Evolutionary conservation across 2,113 vertebrate genomes (phyloP).

Genomic region (Leptobrachium ailaonicum): DNA sequence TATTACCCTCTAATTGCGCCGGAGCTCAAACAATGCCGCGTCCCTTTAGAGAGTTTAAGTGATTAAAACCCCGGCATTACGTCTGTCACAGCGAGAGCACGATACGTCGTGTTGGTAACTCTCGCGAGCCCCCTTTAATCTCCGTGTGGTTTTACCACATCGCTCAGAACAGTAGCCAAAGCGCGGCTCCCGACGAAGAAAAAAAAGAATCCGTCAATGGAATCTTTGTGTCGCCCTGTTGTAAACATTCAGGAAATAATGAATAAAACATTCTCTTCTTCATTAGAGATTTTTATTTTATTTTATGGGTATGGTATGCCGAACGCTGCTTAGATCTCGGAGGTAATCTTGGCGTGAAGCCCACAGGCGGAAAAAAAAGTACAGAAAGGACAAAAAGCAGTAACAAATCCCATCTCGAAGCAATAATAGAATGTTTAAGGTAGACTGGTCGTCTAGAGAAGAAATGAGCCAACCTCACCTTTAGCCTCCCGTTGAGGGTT

Average conservation of each 20-base stretch:
- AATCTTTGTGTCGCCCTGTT: conserved; percentile 6
- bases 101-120: not conserved
- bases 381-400: not conserved
- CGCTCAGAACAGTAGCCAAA: conserved; percentile 29
- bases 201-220: conserved; percentile 19
- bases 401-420: not conserved
- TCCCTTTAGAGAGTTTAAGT: conserved; percentile 13
- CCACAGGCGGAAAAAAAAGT: not conserved
- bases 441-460: not conserved
- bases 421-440: not conserved
- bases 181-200: not conserved
- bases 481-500: not conserved
- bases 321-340: not conserved
- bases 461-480: not conserved
- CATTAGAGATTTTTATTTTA: conserved; percentile 17
- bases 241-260: conserved; percentile 2
- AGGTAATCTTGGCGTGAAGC: conserved; percentile 26
- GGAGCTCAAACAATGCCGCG: conserved; percentile 9
- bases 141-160: conserved; percentile 1
- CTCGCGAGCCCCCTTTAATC: conserved; percentile 2
- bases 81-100: not conserved
- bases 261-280: conserved; percentile 31
- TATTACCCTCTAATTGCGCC: conserved; percentile 8
- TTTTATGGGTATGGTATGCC: conserved; percentile 30
- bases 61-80: conserved; percentile 8